phyloP scores from a whole-genome alignment of 2,888 invertebrate species.

The Antheraea yamamai region DNA sequence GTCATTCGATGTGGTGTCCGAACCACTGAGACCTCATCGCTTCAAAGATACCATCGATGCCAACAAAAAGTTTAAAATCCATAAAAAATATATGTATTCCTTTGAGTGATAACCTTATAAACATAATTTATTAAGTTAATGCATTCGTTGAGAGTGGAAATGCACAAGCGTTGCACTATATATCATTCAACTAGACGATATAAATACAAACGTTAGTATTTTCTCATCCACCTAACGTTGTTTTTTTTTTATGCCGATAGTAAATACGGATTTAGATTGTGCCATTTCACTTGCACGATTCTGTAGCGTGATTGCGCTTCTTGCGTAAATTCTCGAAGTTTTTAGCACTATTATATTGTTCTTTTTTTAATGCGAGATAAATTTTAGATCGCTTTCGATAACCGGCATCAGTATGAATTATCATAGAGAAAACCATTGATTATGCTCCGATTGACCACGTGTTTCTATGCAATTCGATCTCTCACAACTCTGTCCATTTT shows the following conservation, averaged over 20 bases:
- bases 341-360: background rate
- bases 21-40: too few species aligned
- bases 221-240: background rate
- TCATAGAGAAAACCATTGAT: too few species aligned
- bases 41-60: background rate
- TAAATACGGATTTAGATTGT: conserved; percentile 6
- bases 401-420: too few species aligned
- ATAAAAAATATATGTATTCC: background rate
- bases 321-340: background rate
- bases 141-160: conserved; percentile 19
- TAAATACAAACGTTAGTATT: background rate
- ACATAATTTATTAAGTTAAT: background rate
- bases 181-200: conserved; percentile 1
- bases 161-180: conserved; percentile 16
- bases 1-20: too few species aligned
- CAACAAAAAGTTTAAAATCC: background rate
- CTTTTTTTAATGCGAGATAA: background rate
- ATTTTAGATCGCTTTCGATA: too few species aligned
- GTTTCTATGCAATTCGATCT: too few species aligned
- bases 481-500: too few species aligned
- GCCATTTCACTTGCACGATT: background rate
- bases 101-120: conserved; percentile 9
- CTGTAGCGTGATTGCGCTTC: background rate
- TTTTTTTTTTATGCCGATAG: conserved; percentile 4
- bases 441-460: too few species aligned